phyloP scores from a whole-genome alignment of 2,113 vertebrate species.

The Pygoscelis adeliae region DNA sequence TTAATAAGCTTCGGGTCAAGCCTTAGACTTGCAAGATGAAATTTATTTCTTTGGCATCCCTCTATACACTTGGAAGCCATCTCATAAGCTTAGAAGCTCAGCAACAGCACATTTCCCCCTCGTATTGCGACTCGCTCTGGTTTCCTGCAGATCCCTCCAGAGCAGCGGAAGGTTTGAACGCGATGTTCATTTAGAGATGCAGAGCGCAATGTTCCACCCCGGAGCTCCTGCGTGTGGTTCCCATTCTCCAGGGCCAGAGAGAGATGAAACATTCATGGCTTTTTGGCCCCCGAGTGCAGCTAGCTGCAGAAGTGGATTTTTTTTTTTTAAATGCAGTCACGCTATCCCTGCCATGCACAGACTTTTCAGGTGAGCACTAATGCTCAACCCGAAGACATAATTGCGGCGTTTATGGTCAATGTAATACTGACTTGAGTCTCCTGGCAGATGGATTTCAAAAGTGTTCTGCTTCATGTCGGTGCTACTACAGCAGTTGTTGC shows the following conservation, averaged over 20 bases:
- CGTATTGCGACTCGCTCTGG: neutral
- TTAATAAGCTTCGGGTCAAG: neutral
- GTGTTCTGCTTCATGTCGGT: neutral
- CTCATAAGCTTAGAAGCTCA: neutral
- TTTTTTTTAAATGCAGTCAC: neutral
- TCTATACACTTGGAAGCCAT: neutral
- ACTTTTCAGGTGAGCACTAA: neutral
- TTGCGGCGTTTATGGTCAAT: neutral
- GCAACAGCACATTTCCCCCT: neutral
- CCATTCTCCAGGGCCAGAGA: neutral
- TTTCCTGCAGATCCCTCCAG: neutral
- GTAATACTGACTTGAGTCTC: neutral
- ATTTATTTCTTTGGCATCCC: neutral
- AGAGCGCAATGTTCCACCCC: neutral
- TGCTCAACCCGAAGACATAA: neutral
- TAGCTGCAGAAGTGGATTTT: neutral
- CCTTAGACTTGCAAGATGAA: neutral
- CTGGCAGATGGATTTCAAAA: slow-evolving; percentile 4
- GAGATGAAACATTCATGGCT: slow-evolving; percentile 40
- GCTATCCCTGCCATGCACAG: neutral
- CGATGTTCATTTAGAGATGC: neutral
- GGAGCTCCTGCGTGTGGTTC: neutral
- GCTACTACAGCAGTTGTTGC: neutral
- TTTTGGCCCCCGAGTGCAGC: neutral
- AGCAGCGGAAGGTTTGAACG: neutral